These are phyloP conservation scores for Limenitis camilla DNA, from an alignment of 2,888 invertebrate species.

Conservation along the genomic window DNA sequence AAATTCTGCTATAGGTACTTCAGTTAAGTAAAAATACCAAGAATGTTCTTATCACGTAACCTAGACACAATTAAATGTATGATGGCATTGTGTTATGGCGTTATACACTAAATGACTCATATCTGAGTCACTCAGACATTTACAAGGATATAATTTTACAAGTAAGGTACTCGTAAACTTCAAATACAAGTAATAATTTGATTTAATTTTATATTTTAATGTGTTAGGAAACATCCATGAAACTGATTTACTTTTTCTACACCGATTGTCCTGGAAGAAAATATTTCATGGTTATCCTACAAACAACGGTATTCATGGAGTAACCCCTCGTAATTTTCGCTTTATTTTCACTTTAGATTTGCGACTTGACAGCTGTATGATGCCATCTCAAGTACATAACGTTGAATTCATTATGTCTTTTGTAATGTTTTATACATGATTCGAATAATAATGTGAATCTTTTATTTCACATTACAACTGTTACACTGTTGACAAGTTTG, in stretches of 20 bases:
- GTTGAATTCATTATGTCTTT: not conserved
- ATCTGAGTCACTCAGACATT: not conserved
- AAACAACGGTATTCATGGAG: slow-evolving; percentile 35
- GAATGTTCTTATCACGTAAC: not conserved
- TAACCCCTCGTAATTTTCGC: slow-evolving; percentile 35
- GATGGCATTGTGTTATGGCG: not conserved
- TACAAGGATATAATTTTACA: no score
- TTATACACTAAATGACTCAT: not conserved
- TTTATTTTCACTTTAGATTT: slow-evolving; percentile 36
- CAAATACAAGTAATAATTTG: no score
- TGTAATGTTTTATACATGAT: no score
- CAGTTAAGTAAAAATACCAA: not conserved
- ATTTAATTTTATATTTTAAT: no score
- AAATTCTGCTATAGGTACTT: not conserved
- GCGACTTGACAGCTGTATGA: slow-evolving; percentile 17
- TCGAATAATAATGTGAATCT: no score
- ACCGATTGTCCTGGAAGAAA: no score
- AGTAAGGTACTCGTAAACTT: no score
- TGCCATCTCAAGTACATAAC: slow-evolving; percentile 5
- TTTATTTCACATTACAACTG: no score
- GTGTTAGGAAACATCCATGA: no score
- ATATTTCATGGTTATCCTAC: slow-evolving; percentile 29
- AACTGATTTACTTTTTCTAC: no score
- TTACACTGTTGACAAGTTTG: no score
- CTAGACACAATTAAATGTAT: not conserved